Percentiles rank a stretch among this genome's conserved stretches.
Evolutionary conservation across 2,797 vertebrate genomes (phyloP).

Genomic region (Thripadectes ignobilis): DNA sequence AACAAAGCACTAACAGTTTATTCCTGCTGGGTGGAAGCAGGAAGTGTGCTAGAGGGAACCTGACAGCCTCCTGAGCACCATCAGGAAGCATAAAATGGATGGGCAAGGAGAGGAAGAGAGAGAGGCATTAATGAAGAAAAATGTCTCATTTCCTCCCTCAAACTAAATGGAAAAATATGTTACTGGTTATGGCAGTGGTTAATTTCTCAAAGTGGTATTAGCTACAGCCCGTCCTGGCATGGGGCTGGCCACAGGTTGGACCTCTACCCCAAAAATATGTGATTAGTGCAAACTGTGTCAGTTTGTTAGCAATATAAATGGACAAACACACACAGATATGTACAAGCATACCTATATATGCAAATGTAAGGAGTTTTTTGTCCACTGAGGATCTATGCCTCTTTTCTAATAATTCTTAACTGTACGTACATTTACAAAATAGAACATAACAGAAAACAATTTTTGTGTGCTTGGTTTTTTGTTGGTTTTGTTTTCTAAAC

Average conservation of each 20-base stretch:
- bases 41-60: constrained; percentile 39
- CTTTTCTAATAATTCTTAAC: background rate
- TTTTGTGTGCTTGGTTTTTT: background rate
- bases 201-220: constrained; percentile 60
- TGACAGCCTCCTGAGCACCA: constrained; percentile 31
- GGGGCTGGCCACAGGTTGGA: background rate
- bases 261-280: background rate
- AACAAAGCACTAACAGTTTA: constrained; percentile 25
- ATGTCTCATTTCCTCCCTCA: constrained; percentile 45
- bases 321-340: background rate
- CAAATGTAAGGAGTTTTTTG: background rate
- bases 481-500: background rate
- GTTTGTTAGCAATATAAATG: background rate
- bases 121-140: constrained; percentile 68
- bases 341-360: background rate
- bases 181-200: constrained; percentile 20
- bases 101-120: constrained; percentile 38
- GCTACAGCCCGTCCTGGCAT: background rate
- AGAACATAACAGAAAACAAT: background rate
- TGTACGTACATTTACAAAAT: background rate
- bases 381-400: background rate
- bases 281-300: background rate
- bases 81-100: constrained; percentile 59
- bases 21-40: constrained; percentile 45
- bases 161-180: constrained; percentile 66